A percentile compares a stretch with the other conserved stretches of the same genome.
Evolutionary conservation across 2,113 vertebrate genomes (phyloP).

Genomic region (Tauraco erythrolophus): DNA sequence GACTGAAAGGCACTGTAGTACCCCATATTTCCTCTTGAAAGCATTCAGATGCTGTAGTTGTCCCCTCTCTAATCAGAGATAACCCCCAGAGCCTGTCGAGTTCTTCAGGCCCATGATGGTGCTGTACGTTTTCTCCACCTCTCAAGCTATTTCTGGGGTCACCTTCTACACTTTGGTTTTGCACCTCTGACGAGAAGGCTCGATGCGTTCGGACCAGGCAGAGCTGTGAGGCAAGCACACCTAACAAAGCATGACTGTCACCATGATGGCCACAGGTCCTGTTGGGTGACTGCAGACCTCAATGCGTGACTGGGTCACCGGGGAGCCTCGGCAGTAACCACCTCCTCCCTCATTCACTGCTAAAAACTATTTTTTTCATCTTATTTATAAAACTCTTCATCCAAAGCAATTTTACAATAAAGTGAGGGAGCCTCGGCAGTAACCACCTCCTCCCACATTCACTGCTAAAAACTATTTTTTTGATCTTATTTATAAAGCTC

Average conservation of each 20-base stretch:
- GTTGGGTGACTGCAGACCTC: neutral
- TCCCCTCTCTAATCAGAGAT: neutral
- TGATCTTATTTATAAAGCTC: neutral
- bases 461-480: neutral
- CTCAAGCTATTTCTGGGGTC: neutral
- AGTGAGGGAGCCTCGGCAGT: neutral
- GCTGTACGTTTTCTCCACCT: neutral
- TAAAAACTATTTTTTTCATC: neutral
- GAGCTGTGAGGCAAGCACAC: neutral
- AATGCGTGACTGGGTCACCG: accelerated
- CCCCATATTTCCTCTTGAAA: neutral
- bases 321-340: accelerated
- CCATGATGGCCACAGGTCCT: accelerated
- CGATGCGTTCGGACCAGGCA: no score
- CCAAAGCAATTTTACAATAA: neutral
- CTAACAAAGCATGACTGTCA: neutral
- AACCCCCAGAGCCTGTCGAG: neutral
- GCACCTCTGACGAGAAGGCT: neutral
- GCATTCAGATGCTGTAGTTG: neutral
- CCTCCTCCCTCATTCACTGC: neutral
- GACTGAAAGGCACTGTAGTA: neutral
- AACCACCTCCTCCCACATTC: neutral
- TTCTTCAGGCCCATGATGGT: neutral
- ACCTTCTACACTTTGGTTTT: neutral
- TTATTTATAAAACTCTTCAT: neutral